A percentile compares a stretch with the other conserved stretches of the same genome.
phyloP scores from a whole-genome alignment of 2,888 invertebrate species.

The Mactromeris polynyma region DNA sequence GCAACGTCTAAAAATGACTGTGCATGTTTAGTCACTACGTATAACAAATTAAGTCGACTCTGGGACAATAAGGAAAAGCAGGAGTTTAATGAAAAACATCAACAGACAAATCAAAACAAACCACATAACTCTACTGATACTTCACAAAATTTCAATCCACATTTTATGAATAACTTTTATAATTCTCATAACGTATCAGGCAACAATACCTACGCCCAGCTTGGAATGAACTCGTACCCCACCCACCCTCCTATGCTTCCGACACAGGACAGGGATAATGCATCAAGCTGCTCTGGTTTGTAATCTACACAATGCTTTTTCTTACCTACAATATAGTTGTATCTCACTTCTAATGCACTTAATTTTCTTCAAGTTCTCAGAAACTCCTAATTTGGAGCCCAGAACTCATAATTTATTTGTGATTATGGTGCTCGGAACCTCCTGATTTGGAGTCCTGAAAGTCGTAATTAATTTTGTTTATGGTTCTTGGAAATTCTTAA shows the following conservation, averaged over 20 bases:
- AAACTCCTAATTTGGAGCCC: no score
- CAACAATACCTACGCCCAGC: conserved; percentile 48
- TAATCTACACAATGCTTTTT: conserved; percentile 47
- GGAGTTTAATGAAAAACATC: conserved; percentile 85
- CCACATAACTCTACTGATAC: conserved; percentile 41
- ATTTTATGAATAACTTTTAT: conserved; percentile 50
- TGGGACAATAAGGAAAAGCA: conserved; percentile 86
- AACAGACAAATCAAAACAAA: conserved; percentile 67
- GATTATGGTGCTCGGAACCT: no score
- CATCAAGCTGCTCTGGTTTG: conserved; percentile 75
- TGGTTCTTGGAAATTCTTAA: no score
- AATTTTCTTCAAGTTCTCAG: background rate
- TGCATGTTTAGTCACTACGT: conserved; percentile 85
- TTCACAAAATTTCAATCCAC: conserved; percentile 30
- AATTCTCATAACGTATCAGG: conserved; percentile 27
- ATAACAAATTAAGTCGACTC: conserved; percentile 86
- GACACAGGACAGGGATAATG: conserved; percentile 63
- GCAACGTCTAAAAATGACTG: conserved; percentile 84
- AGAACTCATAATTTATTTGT: no score
- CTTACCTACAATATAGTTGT: background rate
- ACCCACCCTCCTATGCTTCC: conserved; percentile 52
- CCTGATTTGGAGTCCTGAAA: no score
- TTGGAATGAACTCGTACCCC: conserved; percentile 57
- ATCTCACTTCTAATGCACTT: conserved; percentile 1
- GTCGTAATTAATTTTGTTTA: no score